These are phyloP conservation scores for Corythornis cristatus DNA, from an alignment of 2,113 vertebrate species.

Conservation along the genomic window DNA sequence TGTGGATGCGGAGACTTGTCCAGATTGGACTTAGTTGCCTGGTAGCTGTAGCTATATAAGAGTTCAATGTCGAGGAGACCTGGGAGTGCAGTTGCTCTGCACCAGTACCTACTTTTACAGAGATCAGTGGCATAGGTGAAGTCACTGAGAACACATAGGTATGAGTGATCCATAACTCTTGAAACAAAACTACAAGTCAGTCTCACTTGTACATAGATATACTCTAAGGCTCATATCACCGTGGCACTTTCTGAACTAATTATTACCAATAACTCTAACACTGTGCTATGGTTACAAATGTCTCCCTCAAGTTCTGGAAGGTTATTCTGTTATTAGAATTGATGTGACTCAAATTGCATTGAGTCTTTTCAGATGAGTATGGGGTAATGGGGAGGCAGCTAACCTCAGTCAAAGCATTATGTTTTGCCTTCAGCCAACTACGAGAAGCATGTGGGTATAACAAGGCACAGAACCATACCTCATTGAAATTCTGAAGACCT, in stretches of 20 bases:
- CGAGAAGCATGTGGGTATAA: fast-evolving
- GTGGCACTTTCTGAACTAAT: background rate
- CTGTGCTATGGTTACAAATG: fast-evolving
- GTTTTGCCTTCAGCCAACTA: background rate
- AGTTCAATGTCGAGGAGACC: fast-evolving
- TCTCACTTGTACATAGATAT: background rate
- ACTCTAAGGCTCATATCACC: background rate
- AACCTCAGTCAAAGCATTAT: background rate
- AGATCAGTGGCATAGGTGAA: background rate
- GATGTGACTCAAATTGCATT: background rate
- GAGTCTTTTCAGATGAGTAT: background rate
- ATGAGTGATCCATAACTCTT: background rate
- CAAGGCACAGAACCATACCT: background rate
- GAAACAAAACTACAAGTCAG: background rate
- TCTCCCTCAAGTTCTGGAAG: background rate
- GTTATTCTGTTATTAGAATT: background rate
- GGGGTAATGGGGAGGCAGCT: background rate
- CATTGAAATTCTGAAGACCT: slow-evolving; percentile 24
- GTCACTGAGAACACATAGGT: background rate
- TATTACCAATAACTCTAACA: background rate
- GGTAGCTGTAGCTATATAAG: background rate
- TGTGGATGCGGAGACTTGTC: too few species aligned
- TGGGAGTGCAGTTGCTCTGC: background rate
- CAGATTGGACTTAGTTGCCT: background rate
- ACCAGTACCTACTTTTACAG: background rate